These are phyloP conservation scores for Cinara cedri DNA, from an alignment of 2,888 invertebrate genomes.

Conservation along the genomic window DNA sequence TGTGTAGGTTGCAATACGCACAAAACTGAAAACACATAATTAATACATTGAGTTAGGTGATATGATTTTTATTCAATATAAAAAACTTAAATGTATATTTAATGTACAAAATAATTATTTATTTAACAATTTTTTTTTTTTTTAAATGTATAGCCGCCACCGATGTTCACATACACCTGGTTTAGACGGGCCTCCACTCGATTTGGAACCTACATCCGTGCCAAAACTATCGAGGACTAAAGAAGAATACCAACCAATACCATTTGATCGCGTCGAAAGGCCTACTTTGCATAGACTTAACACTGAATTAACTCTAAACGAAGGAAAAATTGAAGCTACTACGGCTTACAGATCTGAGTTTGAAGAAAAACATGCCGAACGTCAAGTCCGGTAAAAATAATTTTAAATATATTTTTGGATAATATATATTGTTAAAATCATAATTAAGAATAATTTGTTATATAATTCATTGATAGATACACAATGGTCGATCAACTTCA, in stretches of 20 bases:
- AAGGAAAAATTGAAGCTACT: slow-evolving; percentile 64
- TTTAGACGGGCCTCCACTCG: slow-evolving; percentile 61
- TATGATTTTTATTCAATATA: background rate
- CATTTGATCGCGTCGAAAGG: slow-evolving; percentile 62
- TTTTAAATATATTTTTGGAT: background rate
- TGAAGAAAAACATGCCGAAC: slow-evolving; percentile 71
- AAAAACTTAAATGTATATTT: background rate
- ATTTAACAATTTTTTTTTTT: slow-evolving; percentile 16
- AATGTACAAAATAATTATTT: background rate
- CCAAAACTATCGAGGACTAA: slow-evolving; percentile 60
- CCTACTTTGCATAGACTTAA: slow-evolving; percentile 62
- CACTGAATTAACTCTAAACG: slow-evolving; percentile 61
- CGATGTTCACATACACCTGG: slow-evolving; percentile 75
- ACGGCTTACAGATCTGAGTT: slow-evolving; percentile 72
- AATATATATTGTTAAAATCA: too few species aligned
- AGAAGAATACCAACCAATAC: slow-evolving; percentile 61
- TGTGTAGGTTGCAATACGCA: background rate
- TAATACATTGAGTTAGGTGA: background rate
- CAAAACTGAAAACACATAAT: background rate
- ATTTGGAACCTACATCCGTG: slow-evolving; percentile 59
- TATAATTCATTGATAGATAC: slow-evolving; percentile 58
- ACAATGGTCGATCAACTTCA: slow-evolving; percentile 72
- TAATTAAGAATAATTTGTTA: background rate
- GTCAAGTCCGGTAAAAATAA: slow-evolving; percentile 66
- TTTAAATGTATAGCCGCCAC: slow-evolving; percentile 73